Base-by-base conservation (phyloP, 2,113 vertebrate species). In the Turnix velox region DNA sequence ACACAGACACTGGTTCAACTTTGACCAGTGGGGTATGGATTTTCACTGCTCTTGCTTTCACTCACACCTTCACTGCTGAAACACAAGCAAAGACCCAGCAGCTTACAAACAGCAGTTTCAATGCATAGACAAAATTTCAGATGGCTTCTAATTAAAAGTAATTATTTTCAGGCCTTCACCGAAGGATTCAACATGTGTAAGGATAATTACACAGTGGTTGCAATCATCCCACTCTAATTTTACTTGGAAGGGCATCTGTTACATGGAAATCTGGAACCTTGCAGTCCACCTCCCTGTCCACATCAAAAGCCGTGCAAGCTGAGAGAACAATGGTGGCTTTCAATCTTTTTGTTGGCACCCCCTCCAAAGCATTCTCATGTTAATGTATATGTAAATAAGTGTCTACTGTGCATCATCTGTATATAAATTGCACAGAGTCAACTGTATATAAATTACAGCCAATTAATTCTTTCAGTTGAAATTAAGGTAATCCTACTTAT, bases 331-430 rank as follows among this genome's bases (percentile, higher is more conserved):
- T 14, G 0, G 0, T 13, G 46, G 35, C 88, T 96, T 88, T 86
- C 83, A 94, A 88, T 61, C 79, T 74, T 67, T 71, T 43, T 81
- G 76, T 14, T 96, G 93, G 90, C 86, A 78, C 37, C 57, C 83
- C 57, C 48, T 93, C 91, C 86, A 92, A 93, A 96, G 88, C 91
- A 87, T 81, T 94, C 80, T 94, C 87, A 94, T 92, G 90, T 6
- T 94, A 95, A 95, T 85, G 81, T 4, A 5, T 69, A 95, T 94
- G 87, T 66, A 94, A 95, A 93, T 85, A 30, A 87, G 43, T 77
- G 85, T 71, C 94, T 96, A 23, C 90, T 37, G 59, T 13, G 85
- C 93, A 88, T 88, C 83, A 59, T 74, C 88, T 86, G 82, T 80
- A 85, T 66, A 86, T 73, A 91, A 96, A 94, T 77, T 91, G 62